Evolutionary conservation across 2,888 invertebrate genomes (phyloP).

Genomic region (Tiliacea citrago): DNA sequence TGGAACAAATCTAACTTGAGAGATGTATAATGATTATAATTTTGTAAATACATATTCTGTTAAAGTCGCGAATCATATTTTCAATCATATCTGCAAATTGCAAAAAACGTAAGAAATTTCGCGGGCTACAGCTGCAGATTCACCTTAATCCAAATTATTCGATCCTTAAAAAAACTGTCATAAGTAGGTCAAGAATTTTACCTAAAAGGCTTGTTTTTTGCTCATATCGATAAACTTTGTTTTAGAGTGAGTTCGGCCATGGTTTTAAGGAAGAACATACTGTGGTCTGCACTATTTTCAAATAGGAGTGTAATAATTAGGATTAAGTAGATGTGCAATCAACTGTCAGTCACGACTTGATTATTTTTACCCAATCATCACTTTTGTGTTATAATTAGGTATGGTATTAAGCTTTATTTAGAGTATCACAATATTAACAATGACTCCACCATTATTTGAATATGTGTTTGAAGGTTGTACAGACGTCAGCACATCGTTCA

Average conservation of each 20-base stretch:
- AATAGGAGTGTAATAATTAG: background rate
- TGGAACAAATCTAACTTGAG: no score
- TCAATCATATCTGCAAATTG: no score
- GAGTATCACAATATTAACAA: constrained; percentile 26
- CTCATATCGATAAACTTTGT: background rate
- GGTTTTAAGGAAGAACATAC: background rate
- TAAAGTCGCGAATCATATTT: no score
- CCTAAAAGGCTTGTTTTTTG: constrained; percentile 7
- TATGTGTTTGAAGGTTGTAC: constrained; percentile 21
- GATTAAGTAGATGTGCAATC: constrained; percentile 1
- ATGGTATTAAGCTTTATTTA: constrained; percentile 41
- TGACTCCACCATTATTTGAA: constrained; percentile 29
- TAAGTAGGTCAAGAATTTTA: constrained; percentile 25
- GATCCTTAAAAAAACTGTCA: background rate
- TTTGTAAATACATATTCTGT: no score
- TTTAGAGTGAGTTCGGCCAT: background rate
- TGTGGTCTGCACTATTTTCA: background rate
- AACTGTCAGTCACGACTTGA: constrained; percentile 6
- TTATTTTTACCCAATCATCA: constrained; percentile 6
- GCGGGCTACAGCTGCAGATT: background rate
- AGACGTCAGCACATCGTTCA: no score
- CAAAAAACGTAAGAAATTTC: no score
- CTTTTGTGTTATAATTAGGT: constrained; percentile 35
- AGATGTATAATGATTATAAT: no score
- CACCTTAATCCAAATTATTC: constrained; percentile 14